Evolutionary conservation across 2,888 invertebrate species (phyloP).

Genomic region (Caenorhabditis sp.): DNA sequence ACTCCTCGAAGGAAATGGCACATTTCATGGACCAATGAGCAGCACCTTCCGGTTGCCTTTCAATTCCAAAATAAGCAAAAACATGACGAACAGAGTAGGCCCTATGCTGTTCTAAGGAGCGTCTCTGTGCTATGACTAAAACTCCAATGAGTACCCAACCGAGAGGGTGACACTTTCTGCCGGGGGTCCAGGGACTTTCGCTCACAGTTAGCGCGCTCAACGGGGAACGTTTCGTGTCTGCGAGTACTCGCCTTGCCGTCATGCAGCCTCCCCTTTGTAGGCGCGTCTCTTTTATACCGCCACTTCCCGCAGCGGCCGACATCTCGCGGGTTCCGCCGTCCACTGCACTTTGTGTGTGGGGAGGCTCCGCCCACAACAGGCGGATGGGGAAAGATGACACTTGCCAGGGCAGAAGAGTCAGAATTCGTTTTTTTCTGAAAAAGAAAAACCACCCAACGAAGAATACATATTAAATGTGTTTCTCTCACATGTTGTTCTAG

Average conservation of each 20-base stretch:
- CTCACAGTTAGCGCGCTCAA: conserved; percentile 74
- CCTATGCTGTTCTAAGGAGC: conserved; percentile 77
- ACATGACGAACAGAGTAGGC: conserved; percentile 76
- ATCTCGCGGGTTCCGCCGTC: conserved; percentile 49
- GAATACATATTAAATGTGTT: no score
- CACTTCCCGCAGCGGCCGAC: conserved; percentile 35
- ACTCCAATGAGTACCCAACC: conserved; percentile 70
- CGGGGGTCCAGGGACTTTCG: conserved; percentile 78
- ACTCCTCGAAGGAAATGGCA: conserved; percentile 38
- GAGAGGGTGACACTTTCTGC: conserved; percentile 75
- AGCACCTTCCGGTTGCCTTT: conserved; percentile 15
- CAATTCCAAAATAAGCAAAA: conserved; percentile 29
- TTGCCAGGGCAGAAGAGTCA: no score
- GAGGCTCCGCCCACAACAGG: conserved; percentile 38
- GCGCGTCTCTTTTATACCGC: conserved; percentile 27
- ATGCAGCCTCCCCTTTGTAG: conserved; percentile 16
- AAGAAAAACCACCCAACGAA: no score
- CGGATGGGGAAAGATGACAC: background rate
- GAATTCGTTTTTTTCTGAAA: no score
- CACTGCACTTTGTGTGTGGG: background rate
- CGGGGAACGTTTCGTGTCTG: conserved; percentile 72
- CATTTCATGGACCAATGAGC: conserved; percentile 49
- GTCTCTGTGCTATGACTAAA: conserved; percentile 78
- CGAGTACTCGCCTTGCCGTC: conserved; percentile 78
- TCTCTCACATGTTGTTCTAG: no score